Base-by-base conservation (phyloP, 1,140 invertebrate genomes). In the Caenorhabditis inopinata region DNA sequence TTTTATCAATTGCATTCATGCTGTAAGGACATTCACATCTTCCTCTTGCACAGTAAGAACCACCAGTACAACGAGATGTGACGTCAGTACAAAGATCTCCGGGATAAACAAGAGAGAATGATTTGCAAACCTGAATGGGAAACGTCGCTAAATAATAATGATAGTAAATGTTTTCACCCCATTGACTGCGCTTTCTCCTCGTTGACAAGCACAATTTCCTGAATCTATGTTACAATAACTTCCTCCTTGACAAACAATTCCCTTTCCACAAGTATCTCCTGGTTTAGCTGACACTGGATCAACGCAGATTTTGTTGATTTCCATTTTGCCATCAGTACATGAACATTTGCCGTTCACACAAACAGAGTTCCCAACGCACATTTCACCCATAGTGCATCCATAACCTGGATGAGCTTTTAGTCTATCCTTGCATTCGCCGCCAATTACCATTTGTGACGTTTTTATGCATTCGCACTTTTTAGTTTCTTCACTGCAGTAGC, bases 351-450 rank as follows among this genome's bases (percentile, higher is more conserved):
- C 75, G 25, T 75, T 62, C 12, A 46, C n/a, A 58, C 82, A 83
- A 12, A 74, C 45, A 2, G 79, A 79, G 14, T 83, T 83, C 14
- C 83, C 83, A 29, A 83, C 68, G 46, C 83, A 83, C 42, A 83
- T 76, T 45, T 83, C 83, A 7, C 78, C 79, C 29, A 84, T 83
- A 27, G 58, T 74, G 48, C 83, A 83, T 38, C 83, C 83, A 42
- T 80, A 83, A 0, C 83, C 83, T 16, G 82, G 81, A 35, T 82
- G 83, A 42, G 81, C 81, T n/a, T 83, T 68, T 14, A 83, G 51
- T 3, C 79, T 23, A 29, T 82, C 73, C 14, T 45, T 21, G 27
- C 82, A 83, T 7, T 46, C 74, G 3, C 75, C 47, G 1, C 82
- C 82, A 45, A 83, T 82, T 0, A 81, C 78, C 78, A 79, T 79